phyloP scores from a whole-genome alignment of 30 jellyfish, hydroid and myxozoan genomes.

The Aurelia sp. region DNA sequence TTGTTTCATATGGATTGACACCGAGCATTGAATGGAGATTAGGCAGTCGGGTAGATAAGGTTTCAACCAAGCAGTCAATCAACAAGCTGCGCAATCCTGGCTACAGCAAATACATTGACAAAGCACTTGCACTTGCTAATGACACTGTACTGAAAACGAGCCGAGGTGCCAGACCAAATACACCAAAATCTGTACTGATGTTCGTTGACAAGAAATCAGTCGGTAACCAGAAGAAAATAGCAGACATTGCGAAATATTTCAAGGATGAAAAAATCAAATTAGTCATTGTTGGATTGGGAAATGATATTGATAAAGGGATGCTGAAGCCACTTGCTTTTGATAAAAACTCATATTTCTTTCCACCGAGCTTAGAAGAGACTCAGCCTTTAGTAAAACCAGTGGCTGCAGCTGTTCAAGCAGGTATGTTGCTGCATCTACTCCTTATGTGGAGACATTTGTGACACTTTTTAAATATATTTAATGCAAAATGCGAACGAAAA shows the following conservation, averaged over 20 bases:
- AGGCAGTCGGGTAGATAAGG: slow-evolving; percentile 23
- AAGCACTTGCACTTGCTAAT: slow-evolving; percentile 57
- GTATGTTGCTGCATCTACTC: background rate
- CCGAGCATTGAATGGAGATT: slow-evolving; percentile 30
- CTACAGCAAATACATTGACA: slow-evolving; percentile 21
- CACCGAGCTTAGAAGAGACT: slow-evolving; percentile 37
- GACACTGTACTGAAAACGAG: slow-evolving; percentile 23
- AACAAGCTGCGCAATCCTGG: slow-evolving; percentile 16
- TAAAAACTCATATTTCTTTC: slow-evolving; percentile 10
- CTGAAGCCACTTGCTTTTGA: slow-evolving; percentile 35
- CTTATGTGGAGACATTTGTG: no score
- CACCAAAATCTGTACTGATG: slow-evolving; percentile 64
- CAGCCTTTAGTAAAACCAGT: slow-evolving; percentile 35
- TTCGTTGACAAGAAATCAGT: slow-evolving; percentile 46
- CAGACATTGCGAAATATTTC: slow-evolving; percentile 10
- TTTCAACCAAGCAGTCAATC: slow-evolving; percentile 1
- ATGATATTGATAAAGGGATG: slow-evolving; percentile 12
- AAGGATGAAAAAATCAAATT: slow-evolving; percentile 44
- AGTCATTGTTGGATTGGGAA: slow-evolving; percentile 64
- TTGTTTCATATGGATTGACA: slow-evolving; percentile 44
- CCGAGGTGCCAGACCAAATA: slow-evolving; percentile 58
- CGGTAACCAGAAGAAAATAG: slow-evolving; percentile 9
- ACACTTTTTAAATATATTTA: no score
- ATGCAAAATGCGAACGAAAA: no score
- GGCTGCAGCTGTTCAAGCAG: slow-evolving; percentile 52